phyloP scores from a whole-genome alignment of 2,888 invertebrate genomes.

The Allophyes oxyacanthae region DNA sequence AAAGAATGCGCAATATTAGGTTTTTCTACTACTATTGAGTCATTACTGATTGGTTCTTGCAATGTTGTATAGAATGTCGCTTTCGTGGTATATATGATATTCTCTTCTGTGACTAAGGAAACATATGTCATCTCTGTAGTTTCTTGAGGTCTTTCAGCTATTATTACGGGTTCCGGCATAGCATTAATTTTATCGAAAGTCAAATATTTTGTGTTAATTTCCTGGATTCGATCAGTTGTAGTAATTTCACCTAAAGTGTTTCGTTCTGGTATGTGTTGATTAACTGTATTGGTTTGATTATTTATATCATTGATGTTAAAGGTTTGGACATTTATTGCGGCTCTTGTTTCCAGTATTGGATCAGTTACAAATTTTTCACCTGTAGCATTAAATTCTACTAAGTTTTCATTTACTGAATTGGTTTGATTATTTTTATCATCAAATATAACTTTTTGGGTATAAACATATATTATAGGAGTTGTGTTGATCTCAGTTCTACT shows the following conservation, averaged over 20 bases:
- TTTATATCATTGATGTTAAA: neutral
- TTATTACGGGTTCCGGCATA: neutral
- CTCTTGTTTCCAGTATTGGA: neutral
- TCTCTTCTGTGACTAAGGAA: neutral
- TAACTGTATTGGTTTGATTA: neutral
- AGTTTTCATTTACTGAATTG: neutral
- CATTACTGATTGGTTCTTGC: neutral
- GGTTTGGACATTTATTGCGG: too few species aligned
- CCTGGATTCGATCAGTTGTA: neutral
- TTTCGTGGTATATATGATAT: neutral
- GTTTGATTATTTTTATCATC: neutral
- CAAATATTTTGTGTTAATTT: neutral
- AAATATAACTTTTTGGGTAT: neutral
- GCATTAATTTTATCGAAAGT: neutral
- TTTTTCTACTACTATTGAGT: conserved; percentile 2
- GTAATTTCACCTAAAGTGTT: neutral
- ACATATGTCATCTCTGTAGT: too few species aligned
- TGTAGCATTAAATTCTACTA: neutral
- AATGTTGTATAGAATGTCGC: neutral
- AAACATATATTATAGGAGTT: neutral
- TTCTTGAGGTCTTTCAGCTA: too few species aligned
- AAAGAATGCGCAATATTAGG: conserved; percentile 1
- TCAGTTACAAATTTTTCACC: neutral
- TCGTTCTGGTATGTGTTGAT: neutral
- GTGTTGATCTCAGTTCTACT: neutral